phyloP scores from a whole-genome alignment of 2,888 invertebrate species.

The Rhorus exstirpatorius region DNA sequence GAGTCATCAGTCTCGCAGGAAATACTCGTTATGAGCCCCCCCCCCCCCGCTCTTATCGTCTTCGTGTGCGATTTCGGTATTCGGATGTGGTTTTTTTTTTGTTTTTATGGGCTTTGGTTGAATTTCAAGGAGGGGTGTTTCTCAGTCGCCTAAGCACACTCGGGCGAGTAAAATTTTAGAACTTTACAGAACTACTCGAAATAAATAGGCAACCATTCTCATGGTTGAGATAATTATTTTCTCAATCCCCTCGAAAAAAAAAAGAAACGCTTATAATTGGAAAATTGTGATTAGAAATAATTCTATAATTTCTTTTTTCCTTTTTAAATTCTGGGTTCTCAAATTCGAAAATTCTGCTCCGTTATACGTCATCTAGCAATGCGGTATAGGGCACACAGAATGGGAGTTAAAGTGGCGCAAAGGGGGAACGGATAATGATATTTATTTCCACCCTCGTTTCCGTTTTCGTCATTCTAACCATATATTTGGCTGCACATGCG shows the following conservation, averaged over 20 bases:
- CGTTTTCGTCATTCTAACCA: constrained; percentile 48
- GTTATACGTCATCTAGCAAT: background rate
- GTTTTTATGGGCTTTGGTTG: background rate
- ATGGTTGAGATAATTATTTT: too few species aligned
- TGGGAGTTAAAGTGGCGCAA: constrained; percentile 7
- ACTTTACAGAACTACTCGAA: too few species aligned
- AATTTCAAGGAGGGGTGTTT: too few species aligned
- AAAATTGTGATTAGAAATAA: background rate
- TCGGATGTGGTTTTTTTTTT: background rate
- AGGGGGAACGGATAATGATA: constrained; percentile 51
- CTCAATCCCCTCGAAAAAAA: background rate
- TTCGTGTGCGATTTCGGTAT: background rate
- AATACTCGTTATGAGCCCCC: constrained; percentile 36
- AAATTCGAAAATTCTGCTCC: background rate
- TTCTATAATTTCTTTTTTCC: background rate
- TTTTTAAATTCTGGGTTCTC: background rate
- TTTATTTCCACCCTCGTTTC: constrained; percentile 63
- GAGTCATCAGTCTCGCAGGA: constrained; percentile 30
- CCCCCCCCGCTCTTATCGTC: background rate
- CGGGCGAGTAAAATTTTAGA: too few species aligned
- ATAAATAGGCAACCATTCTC: too few species aligned
- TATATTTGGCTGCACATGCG: constrained; percentile 14
- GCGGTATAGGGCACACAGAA: too few species aligned
- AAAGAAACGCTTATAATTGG: background rate
- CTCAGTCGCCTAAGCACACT: too few species aligned